Conservation (phyloP, 2,797 vertebrate species). For the Chaetodon trifasciatus region DNA sequence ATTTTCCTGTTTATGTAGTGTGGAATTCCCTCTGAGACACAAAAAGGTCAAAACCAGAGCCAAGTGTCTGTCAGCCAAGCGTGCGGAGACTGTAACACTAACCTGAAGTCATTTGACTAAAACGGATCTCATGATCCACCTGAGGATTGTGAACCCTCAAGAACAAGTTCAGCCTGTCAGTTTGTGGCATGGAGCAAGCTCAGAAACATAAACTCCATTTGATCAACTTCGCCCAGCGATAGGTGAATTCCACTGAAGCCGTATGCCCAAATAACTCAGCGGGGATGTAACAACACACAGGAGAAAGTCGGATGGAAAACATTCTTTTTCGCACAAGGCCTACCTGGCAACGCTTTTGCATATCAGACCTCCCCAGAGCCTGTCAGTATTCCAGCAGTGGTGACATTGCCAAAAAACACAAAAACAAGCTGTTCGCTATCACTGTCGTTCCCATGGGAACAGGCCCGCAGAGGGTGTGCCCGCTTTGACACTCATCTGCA, state of each 20-base stretch:
- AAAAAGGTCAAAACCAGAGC: slow-evolving; percentile 71
- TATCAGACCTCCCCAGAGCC: slow-evolving; percentile 78
- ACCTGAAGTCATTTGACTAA: slow-evolving; percentile 75
- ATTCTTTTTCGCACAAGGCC: slow-evolving; percentile 48
- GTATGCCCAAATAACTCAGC: slow-evolving; percentile 54
- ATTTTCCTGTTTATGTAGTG: slow-evolving; percentile 70
- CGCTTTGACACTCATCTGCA: slow-evolving; percentile 76
- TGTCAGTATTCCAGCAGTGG: slow-evolving; percentile 75
- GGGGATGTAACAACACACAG: slow-evolving; percentile 49
- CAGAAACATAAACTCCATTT: slow-evolving; percentile 59
- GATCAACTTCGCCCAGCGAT: slow-evolving; percentile 52
- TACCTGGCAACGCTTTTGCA: slow-evolving; percentile 75
- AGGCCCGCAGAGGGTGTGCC: slow-evolving; percentile 75
- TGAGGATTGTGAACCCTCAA: slow-evolving; percentile 69
- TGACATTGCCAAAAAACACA: slow-evolving; percentile 80
- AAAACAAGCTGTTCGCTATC: slow-evolving; percentile 83
- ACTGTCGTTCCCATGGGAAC: slow-evolving; percentile 83
- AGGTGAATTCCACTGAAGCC: slow-evolving; percentile 48
- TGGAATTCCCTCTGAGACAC: slow-evolving; percentile 64
- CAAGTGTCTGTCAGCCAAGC: slow-evolving; percentile 62
- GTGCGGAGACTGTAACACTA: slow-evolving; percentile 77
- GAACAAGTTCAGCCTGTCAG: slow-evolving; percentile 81
- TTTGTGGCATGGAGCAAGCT: slow-evolving; percentile 49
- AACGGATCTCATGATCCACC: slow-evolving; percentile 68
- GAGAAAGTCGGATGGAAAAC: slow-evolving; percentile 65